A percentile compares a stretch with the other conserved stretches of the same genome.
Evolutionary conservation across 2,888 invertebrate genomes (phyloP).

Genomic region (Perdita meconis): DNA sequence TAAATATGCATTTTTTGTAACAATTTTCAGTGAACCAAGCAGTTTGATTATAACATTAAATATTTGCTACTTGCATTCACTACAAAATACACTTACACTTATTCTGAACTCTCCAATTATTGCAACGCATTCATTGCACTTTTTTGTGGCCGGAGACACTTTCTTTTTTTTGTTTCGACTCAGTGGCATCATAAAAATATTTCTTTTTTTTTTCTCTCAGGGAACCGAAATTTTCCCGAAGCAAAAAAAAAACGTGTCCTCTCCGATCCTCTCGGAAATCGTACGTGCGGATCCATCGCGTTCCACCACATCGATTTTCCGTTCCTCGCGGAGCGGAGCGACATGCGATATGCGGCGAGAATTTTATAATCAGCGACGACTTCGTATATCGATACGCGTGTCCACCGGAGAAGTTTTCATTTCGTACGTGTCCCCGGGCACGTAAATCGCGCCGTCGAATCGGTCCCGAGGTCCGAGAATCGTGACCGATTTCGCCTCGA

Average conservation of each 20-base stretch:
- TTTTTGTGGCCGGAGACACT: too few species aligned
- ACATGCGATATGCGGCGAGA: too few species aligned
- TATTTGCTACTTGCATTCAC: too few species aligned
- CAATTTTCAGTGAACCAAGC: too few species aligned
- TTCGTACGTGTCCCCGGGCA: constrained; percentile 29
- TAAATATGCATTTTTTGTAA: too few species aligned
- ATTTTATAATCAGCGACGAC: constrained; percentile 28
- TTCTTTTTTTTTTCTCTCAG: background rate
- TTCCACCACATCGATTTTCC: background rate
- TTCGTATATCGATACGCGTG: background rate
- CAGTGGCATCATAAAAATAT: too few species aligned
- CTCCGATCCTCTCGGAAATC: background rate
- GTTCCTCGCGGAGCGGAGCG: background rate
- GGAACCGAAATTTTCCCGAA: too few species aligned
- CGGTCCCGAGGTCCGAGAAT: background rate
- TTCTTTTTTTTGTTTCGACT: too few species aligned
- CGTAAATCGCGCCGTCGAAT: constrained; percentile 21
- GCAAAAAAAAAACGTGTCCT: constrained; percentile 1
- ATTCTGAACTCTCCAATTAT: too few species aligned
- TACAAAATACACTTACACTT: too few species aligned
- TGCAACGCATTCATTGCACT: too few species aligned
- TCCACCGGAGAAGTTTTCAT: background rate
- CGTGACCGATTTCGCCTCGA: constrained; percentile 21
- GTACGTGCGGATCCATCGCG: constrained; percentile 5
- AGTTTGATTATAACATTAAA: too few species aligned